Base-by-base conservation (phyloP, 2,888 invertebrate genomes). In the Megalurothrips usitatus region DNA sequence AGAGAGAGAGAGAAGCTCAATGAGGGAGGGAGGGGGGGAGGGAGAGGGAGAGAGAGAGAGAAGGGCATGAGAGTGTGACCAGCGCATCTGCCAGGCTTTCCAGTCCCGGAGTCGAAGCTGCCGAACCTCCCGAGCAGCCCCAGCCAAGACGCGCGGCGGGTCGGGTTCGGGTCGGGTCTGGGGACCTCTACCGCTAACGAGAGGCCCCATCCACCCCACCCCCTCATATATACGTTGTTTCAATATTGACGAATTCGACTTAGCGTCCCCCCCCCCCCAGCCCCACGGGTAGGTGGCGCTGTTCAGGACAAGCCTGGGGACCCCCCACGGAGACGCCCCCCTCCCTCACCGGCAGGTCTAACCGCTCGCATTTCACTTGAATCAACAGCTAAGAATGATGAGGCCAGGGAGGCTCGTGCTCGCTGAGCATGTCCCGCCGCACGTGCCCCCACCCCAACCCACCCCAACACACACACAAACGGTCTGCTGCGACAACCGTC, bases 311-410 rank as follows among this genome's bases (percentile, higher is more conserved):
- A 6, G 34, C 34, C 34, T 6, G 34, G 34, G 34, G 34, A 43
- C 2, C 34, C 34, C 34, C 34, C 34, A 4, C 34, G 34, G 34
- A 43, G 34, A 43, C 34, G n/a, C n/a, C n/a, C 9, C 19, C 63
- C 19, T 23, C 68, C 19, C 68, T 11, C 68, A n/a, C 68, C 23
- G 68, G 68, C 26, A 23, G 68, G 68, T 19, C 68, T 19, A 6
- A 26, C 68, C 68, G 68, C 68, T 68, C 68, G 68, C 68, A 19
- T 68, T 68, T 68, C 68, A 68, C 68, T 68, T 68, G 68, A 68
- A 68, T 68, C 68, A 68, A 68, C 68, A 68, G 68, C 3, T 23
- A 68, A 68, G 68, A 68, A 23, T 68, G 68, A 68, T 68, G 68
- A 26, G 68, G 68, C 68, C 68, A 23, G n/a, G 9, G 52, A 52